These are phyloP conservation scores for Heteromurus nitidus DNA, from an alignment of 2,888 invertebrate genomes.

Conservation along the genomic window DNA sequence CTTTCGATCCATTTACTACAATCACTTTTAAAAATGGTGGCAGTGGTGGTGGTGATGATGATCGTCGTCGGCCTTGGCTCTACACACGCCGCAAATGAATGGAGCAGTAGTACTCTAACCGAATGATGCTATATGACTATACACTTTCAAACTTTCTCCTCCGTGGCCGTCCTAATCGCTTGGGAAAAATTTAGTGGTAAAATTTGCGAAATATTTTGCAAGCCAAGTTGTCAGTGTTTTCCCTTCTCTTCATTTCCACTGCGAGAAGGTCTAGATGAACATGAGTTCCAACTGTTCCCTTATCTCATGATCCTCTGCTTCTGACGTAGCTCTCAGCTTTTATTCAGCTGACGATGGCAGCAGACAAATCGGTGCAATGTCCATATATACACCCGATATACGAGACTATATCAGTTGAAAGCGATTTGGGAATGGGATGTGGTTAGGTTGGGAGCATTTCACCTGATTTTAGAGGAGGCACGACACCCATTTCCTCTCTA, in stretches of 20 bases:
- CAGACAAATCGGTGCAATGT: neutral
- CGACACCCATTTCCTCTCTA: neutral
- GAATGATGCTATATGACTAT: no score
- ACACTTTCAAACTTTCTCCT: no score
- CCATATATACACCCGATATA: no score
- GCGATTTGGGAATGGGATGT: constrained; percentile 8
- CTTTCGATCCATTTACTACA: constrained; percentile 57
- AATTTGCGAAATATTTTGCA: constrained; percentile 54
- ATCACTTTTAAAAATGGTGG: constrained; percentile 34
- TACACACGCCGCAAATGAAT: neutral
- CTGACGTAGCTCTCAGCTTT: neutral
- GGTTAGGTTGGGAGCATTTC: neutral
- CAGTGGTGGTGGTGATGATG: constrained; percentile 8
- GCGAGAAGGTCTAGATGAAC: neutral
- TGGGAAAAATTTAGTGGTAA: constrained; percentile 50
- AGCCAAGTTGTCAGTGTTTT: neutral
- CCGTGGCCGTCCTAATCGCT: constrained; percentile 41
- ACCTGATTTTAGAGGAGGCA: neutral
- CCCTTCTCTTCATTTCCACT: neutral
- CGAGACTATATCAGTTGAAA: constrained; percentile 23
- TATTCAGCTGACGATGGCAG: no score
- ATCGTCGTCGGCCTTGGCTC: neutral
- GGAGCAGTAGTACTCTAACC: constrained; percentile 36
- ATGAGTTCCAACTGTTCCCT: neutral
- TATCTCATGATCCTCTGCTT: neutral